Conservation (phyloP, 2,888 invertebrate genomes). For the Rotaria magnacalcarata region DNA sequence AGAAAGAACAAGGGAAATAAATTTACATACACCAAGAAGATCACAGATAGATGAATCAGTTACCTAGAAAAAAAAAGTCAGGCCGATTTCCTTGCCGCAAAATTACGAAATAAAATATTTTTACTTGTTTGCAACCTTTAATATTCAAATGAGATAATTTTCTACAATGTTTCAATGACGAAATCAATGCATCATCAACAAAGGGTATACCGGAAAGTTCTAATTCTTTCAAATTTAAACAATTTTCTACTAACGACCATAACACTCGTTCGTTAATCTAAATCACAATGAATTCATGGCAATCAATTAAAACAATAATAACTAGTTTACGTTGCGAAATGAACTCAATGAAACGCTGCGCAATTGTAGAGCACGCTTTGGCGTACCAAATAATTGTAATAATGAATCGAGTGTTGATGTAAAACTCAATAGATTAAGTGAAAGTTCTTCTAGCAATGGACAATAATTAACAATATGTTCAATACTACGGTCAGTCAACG, state of each 20-base stretch:
- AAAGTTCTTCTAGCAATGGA: conserved; percentile 50
- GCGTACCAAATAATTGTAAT: conserved; percentile 49
- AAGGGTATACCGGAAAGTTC: conserved; percentile 51
- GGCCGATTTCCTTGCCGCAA: too few species aligned
- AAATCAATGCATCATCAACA: conserved; percentile 51
- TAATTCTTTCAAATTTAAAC: conserved; percentile 51
- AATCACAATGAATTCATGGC: conserved; percentile 21
- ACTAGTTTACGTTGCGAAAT: conserved; percentile 49
- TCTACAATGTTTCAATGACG: conserved; percentile 50
- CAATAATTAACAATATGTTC: conserved; percentile 51
- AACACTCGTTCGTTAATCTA: conserved; percentile 51
- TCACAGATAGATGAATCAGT: conserved; percentile 53
- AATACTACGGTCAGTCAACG: conserved; percentile 53
- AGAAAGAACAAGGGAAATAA: conserved; percentile 51
- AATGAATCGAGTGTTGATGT: conserved; percentile 25
- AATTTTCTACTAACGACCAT: conserved; percentile 49
- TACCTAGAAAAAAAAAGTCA: conserved; percentile 50
- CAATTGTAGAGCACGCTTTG: conserved; percentile 49
- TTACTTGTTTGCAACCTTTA: conserved; percentile 55
- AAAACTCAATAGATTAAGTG: conserved; percentile 50
- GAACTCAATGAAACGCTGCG: conserved; percentile 50
- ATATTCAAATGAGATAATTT: conserved; percentile 51
- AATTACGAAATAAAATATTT: background rate
- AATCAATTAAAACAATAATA: background rate
- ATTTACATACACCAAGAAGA: conserved; percentile 51